A percentile compares a stretch with the other conserved stretches of the same genome.
Evolutionary conservation across 2,888 invertebrate species (phyloP).

Genomic region (Boloria euphrosyne): DNA sequence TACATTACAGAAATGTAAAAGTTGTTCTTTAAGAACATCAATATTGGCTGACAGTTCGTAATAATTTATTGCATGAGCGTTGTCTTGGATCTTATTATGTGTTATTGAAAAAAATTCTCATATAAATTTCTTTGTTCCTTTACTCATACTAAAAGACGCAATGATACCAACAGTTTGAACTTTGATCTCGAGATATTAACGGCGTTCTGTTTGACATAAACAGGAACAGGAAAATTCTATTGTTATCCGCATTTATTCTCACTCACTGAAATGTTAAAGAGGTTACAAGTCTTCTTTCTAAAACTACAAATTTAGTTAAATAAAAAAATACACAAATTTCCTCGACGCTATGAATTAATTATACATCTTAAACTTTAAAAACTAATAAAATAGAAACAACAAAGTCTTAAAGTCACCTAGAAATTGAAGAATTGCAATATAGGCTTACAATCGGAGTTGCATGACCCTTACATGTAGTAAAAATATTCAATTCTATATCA

Average conservation of each 20-base stretch:
- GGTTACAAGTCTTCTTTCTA: too few species aligned
- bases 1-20: background rate
- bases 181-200: conserved; percentile 32
- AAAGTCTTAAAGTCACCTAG: too few species aligned
- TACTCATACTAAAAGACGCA: conserved; percentile 29
- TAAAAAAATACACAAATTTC: too few species aligned
- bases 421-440: too few species aligned
- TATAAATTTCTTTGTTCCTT: conserved; percentile 35
- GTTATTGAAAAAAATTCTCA: conserved; percentile 30
- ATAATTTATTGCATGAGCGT: conserved; percentile 18
- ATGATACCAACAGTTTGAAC: conserved; percentile 33
- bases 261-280: too few species aligned
- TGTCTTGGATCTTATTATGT: conserved; percentile 22
- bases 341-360: too few species aligned
- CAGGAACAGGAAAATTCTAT: too few species aligned
- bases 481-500: conserved; percentile 5
- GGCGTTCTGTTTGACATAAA: conserved; percentile 19
- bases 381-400: too few species aligned
- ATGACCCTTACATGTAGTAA: background rate
- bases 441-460: too few species aligned
- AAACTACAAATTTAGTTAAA: too few species aligned
- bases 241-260: too few species aligned
- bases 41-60: conserved; percentile 4
- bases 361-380: too few species aligned
- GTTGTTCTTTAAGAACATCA: background rate